Evolutionary conservation across 2,888 invertebrate species (phyloP).

Genomic region (Amiota mariae): DNA sequence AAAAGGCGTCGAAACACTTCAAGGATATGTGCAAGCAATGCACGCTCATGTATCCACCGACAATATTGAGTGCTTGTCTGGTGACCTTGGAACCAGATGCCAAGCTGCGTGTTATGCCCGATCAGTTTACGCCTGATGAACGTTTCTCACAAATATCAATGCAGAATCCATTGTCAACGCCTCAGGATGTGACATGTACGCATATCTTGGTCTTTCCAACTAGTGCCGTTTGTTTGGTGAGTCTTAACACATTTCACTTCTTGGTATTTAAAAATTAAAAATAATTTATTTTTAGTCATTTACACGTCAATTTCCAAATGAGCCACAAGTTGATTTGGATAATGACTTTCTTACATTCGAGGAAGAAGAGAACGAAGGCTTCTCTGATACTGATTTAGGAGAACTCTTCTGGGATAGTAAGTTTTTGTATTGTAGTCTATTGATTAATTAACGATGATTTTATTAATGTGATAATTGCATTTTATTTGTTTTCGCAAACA

Average conservation of each 20-base stretch:
- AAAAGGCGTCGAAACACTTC: constrained; percentile 88
- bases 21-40: constrained; percentile 95
- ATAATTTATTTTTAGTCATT: constrained; percentile 55
- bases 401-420: constrained; percentile 83
- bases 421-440: constrained; percentile 45
- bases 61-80: constrained; percentile 97
- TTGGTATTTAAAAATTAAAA: background rate
- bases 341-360: constrained; percentile 79
- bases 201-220: constrained; percentile 99
- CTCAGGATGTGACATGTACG: constrained; percentile 96
- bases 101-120: constrained; percentile 91
- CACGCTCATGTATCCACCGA: constrained; percentile 88
- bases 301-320: constrained; percentile 70
- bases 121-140: constrained; percentile 96
- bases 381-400: constrained; percentile 74
- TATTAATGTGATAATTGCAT: background rate
- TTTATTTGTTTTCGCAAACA: constrained; percentile 32
- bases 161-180: constrained; percentile 93
- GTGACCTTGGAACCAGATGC: constrained; percentile 95
- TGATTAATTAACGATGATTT: background rate
- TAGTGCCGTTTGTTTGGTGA: constrained; percentile 91
- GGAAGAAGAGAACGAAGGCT: constrained; percentile 74
- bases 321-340: constrained; percentile 76
- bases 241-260: background rate
- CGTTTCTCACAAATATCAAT: constrained; percentile 90